A percentile compares a stretch with the other conserved stretches of the same genome.
Conservation (phyloP, 1,140 invertebrate species). For the Papilio machaon region DNA sequence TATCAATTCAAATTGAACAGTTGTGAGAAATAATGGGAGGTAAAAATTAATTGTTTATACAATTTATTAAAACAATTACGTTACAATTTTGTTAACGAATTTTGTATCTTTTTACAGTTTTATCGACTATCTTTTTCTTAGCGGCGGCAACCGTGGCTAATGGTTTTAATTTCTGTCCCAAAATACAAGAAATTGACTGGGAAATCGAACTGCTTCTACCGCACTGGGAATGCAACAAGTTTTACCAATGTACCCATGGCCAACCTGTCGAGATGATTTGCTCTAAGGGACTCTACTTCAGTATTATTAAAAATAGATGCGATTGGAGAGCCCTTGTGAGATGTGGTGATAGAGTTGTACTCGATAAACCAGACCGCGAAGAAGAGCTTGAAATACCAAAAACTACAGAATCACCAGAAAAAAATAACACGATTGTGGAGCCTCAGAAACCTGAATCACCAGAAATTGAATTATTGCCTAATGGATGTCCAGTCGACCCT, state of each 20-base stretch:
- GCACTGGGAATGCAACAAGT: conserved; percentile 41
- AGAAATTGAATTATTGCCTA: conserved; percentile 16
- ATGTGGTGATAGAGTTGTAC: conserved; percentile 44
- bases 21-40: conserved; percentile 29
- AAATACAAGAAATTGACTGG: conserved; percentile 32
- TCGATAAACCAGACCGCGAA: conserved; percentile 12
- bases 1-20: conserved; percentile 1
- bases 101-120: conserved; percentile 11
- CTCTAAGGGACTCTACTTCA: conserved; percentile 37
- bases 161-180: conserved; percentile 1
- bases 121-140: background rate
- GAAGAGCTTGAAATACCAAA: background rate
- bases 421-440: background rate
- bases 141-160: background rate
- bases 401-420: conserved; percentile 1
- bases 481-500: conserved; percentile 40
- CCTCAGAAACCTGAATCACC: background rate
- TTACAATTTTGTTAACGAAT: background rate
- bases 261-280: conserved; percentile 41
- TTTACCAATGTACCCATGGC: conserved; percentile 48
- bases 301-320: conserved; percentile 39
- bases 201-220: conserved; percentile 13
- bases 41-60: background rate
- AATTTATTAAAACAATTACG: background rate
- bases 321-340: conserved; percentile 46